Evolutionary conservation across 2,888 invertebrate species (phyloP).

Genomic region (Megaustenia siamemsis): DNA sequence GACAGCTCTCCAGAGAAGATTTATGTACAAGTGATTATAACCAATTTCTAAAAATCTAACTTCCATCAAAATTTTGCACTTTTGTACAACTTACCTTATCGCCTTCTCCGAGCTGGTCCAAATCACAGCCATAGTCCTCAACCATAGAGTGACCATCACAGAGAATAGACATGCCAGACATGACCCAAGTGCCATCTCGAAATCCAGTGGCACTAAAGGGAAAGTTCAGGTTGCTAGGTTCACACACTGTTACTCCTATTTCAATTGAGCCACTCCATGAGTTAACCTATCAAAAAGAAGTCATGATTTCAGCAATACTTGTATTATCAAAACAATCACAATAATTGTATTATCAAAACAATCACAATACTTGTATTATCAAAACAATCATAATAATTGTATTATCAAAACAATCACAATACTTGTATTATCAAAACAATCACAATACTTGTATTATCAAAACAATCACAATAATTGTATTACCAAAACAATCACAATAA

Average conservation of each 20-base stretch:
- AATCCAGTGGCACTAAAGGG: slow-evolving; percentile 98
- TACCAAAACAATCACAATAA: too few relatives aligned
- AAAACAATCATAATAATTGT: too few relatives aligned
- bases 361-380: too few relatives aligned
- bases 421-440: too few relatives aligned
- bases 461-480: too few relatives aligned
- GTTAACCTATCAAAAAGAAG: slow-evolving; percentile 71
- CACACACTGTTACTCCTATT: slow-evolving; percentile 89
- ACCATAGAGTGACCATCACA: slow-evolving; percentile 88
- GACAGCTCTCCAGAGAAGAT: too few relatives aligned
- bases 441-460: too few relatives aligned
- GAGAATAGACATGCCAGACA: slow-evolving; percentile 92
- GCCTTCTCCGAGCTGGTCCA: slow-evolving; percentile 77
- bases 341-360: too few relatives aligned
- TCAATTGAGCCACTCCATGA: slow-evolving; percentile 80
- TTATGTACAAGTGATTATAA: too few relatives aligned
- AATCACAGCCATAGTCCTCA: slow-evolving; percentile 78
- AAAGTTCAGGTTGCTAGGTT: slow-evolving; percentile 92
- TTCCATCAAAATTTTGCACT: not conserved
- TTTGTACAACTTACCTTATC: slow-evolving; percentile 57
- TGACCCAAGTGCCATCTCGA: slow-evolving; percentile 90
- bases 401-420: too few relatives aligned
- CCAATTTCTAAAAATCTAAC: not conserved
- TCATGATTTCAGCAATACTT: too few relatives aligned
- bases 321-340: too few relatives aligned